phyloP scores from a whole-genome alignment of 2,888 invertebrate species.

The Anoncus sp. region DNA sequence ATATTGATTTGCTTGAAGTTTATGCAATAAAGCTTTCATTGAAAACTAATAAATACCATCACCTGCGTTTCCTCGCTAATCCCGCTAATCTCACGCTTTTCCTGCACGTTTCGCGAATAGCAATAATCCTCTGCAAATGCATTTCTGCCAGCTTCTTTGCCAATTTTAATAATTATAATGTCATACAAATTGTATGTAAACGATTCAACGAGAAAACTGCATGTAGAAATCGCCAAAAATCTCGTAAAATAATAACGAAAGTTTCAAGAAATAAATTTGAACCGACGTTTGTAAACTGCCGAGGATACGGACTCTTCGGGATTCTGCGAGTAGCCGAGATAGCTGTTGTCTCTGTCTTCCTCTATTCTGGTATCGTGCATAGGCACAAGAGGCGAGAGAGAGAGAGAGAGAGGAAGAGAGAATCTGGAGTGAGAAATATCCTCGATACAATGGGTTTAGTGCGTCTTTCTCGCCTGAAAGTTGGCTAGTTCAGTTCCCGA shows the following conservation, averaged over 20 bases:
- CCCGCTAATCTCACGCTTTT: constrained; percentile 4
- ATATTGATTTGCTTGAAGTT: not conserved
- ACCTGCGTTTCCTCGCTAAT: not conserved
- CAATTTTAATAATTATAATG: not conserved
- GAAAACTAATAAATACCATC: constrained; percentile 27
- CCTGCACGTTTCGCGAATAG: not conserved
- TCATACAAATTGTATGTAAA: not conserved
- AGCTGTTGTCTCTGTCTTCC: constrained; percentile 23
- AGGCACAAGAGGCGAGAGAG: constrained; percentile 17
- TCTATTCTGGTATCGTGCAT: constrained; percentile 28
- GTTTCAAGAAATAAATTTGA: not conserved
- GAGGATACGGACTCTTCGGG: constrained; percentile 11
- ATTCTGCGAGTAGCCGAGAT: constrained; percentile 34
- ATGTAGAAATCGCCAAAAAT: not conserved
- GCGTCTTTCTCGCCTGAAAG: constrained; percentile 43
- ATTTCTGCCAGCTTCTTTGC: not conserved
- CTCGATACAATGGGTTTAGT: constrained; percentile 71
- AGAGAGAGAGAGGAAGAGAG: constrained; percentile 40
- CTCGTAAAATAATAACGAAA: not conserved
- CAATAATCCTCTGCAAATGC: not conserved
- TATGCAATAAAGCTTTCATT: constrained; percentile 34
- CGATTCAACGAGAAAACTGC: not conserved
- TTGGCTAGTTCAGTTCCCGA: constrained; percentile 57
- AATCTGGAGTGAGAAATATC: constrained; percentile 59
- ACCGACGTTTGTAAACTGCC: not conserved